These are phyloP conservation scores for Antennarius maculatus DNA, from an alignment of 2,797 vertebrate genomes.

Conservation along the genomic window DNA sequence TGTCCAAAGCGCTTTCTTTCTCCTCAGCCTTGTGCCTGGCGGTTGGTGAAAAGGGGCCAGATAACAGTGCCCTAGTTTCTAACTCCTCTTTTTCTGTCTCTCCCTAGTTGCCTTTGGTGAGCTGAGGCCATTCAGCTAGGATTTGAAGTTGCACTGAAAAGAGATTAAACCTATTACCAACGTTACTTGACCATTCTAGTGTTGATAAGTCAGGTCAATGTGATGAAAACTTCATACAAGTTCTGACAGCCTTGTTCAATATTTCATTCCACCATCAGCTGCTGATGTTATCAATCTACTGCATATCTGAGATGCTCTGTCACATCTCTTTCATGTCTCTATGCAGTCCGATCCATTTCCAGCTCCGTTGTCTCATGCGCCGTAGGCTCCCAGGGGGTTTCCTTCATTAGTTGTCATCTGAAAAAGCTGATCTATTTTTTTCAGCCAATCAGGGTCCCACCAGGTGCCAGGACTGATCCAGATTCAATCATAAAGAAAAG, in stretches of 20 bases:
- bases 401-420: constrained; percentile 78
- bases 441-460: constrained; percentile 76
- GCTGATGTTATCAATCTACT: constrained; percentile 19
- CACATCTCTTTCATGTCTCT: constrained; percentile 30
- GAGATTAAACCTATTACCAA: constrained; percentile 12
- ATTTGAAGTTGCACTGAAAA: constrained; percentile 19
- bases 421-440: constrained; percentile 80
- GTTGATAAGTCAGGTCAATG: neutral
- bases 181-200: neutral
- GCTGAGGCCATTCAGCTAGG: constrained; percentile 43
- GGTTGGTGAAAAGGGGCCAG: constrained; percentile 76
- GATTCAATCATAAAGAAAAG: constrained; percentile 48
- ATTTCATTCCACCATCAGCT: constrained; percentile 24
- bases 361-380: constrained; percentile 52
- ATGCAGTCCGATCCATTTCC: constrained; percentile 42
- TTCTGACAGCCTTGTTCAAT: constrained; percentile 24
- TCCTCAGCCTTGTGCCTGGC: constrained; percentile 65
- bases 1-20: constrained; percentile 71
- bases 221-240: neutral
- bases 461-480: constrained; percentile 66
- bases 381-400: constrained; percentile 59
- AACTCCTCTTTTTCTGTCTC: constrained; percentile 70
- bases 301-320: constrained; percentile 38
- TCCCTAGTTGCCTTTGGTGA: constrained; percentile 57
- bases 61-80: constrained; percentile 84